phyloP scores from a whole-genome alignment of 1,140 invertebrate genomes.

The Ceratina calcarata region DNA sequence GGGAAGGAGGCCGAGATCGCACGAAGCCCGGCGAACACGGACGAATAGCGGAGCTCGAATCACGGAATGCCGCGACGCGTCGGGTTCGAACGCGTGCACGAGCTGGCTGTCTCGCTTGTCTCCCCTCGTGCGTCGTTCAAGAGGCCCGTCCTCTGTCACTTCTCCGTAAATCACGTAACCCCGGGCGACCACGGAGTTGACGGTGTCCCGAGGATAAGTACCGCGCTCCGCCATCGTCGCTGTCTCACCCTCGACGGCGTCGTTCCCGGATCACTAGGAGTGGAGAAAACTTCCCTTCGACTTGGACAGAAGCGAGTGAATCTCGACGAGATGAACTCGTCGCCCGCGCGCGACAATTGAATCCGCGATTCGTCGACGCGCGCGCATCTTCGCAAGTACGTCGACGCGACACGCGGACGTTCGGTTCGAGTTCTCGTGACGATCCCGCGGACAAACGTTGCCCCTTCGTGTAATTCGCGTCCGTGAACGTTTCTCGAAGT shows the following conservation, averaged over 20 bases:
- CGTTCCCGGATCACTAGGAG: neutral
- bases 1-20: constrained; percentile 47
- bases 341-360: constrained; percentile 39
- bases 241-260: neutral
- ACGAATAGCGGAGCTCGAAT: constrained; percentile 68
- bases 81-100: constrained; percentile 56
- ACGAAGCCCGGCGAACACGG: constrained; percentile 48
- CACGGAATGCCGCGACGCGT: constrained; percentile 65
- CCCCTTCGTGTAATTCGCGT: neutral
- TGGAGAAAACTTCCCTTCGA: neutral
- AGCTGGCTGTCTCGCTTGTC: constrained; percentile 42
- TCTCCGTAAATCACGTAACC: constrained; percentile 1
- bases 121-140: constrained; percentile 38
- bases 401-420: neutral
- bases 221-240: neutral
- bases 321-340: constrained; percentile 32
- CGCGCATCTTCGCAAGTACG: neutral
- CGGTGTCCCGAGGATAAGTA: constrained; percentile 41
- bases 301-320: neutral
- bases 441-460: neutral
- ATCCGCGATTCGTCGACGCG: constrained; percentile 15
- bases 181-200: neutral
- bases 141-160: constrained; percentile 34
- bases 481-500: neutral
- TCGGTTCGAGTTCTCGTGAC: neutral